Conservation (phyloP, 2,888 invertebrate genomes). For the Tanypteryx hageni region DNA sequence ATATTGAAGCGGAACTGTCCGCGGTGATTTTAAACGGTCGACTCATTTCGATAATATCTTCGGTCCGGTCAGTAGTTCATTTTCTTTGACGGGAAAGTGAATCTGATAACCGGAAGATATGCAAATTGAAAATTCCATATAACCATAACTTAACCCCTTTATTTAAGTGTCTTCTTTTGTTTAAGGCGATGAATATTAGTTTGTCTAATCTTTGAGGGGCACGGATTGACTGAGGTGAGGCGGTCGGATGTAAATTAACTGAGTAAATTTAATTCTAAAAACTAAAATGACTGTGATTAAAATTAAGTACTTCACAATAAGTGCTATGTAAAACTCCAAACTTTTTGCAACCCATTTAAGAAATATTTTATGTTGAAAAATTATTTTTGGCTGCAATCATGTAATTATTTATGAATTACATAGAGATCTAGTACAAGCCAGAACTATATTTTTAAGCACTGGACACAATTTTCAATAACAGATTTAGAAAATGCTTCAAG, state of each 20-base stretch:
- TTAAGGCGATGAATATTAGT: neutral
- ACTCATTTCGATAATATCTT: constrained; percentile 59
- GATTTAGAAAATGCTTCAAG: too few species aligned
- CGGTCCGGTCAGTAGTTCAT: constrained; percentile 39
- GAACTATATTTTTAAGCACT: too few species aligned
- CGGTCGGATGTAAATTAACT: neutral
- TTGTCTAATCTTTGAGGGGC: neutral
- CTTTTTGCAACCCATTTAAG: too few species aligned
- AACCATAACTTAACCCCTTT: neutral
- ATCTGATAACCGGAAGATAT: constrained; percentile 57
- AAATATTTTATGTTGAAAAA: too few species aligned
- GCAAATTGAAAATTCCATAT: constrained; percentile 58
- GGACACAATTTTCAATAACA: too few species aligned
- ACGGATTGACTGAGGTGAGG: neutral
- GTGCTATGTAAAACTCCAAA: too few species aligned
- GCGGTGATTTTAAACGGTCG: constrained; percentile 57
- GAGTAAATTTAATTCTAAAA: neutral
- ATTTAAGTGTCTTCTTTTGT: constrained; percentile 14
- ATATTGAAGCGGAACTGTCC: constrained; percentile 59
- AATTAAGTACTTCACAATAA: too few species aligned
- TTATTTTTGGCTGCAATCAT: too few species aligned
- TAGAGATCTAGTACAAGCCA: too few species aligned
- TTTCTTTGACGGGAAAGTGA: constrained; percentile 51
- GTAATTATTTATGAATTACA: too few species aligned
- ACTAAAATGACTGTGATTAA: too few species aligned